Base-by-base conservation (phyloP, 2,888 invertebrate species). In the Apomyelois bistriatella region DNA sequence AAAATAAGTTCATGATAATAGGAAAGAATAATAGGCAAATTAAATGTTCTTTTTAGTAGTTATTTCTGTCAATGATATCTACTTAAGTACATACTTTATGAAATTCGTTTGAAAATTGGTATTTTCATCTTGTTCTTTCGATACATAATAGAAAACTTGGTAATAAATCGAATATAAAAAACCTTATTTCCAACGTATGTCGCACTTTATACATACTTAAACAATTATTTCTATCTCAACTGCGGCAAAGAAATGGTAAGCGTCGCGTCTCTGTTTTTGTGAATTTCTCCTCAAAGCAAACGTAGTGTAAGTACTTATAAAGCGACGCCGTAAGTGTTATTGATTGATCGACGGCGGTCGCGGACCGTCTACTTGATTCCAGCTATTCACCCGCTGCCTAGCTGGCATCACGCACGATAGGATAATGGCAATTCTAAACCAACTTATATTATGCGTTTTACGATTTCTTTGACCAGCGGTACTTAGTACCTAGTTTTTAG, bases 261-360 rank as follows among this genome's bases (percentile, higher is more conserved):
- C 40, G 8, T 40, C 8, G 30, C 40, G 3, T 10, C 6, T n/a
- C 6, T n/a, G 40, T 56, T 56, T 51, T 55, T 53, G 37, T 53
- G 37, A 40, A 48, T 51, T 53, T 48, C 47, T 47, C 52, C 48
- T 10, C 8, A 17, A 17, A 42, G 52, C 30, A 17, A 49, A 22
- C 38, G 16, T 17, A 46, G 46, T 46, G 54, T 35, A 35, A 37
- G 37, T 40, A 52, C 55, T 50, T 52, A 51, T 52, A 53, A 40
- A 52, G 49, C 38, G 50, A 51, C 48, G 50, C 41, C 10, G 36
- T 35, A 50, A 50, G 56, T 47, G 50, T 50, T 58, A 55, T 61
- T 58, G 58, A 61, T 61, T 61, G 58, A 58, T 58, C 53, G 55
- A 51, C 50, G 49, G 48, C 54, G 35, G 42, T 12, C 40, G 54